Base-by-base conservation (phyloP, 1,140 invertebrate species). In the Trichomalopsis sarcophagae region DNA sequence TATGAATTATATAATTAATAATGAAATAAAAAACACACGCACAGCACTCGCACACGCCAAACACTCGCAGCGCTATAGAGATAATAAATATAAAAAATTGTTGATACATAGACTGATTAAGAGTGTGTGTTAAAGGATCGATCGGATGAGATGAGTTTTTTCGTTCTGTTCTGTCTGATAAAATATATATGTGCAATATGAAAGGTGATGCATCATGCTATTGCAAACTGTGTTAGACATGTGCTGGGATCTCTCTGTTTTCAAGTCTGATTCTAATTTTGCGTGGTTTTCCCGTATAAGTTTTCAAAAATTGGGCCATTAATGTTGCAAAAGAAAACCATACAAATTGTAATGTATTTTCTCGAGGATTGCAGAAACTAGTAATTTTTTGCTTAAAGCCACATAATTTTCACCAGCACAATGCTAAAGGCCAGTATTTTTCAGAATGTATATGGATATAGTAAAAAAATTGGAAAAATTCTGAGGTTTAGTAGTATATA, bases 181-280 rank as follows among this genome's bases (percentile, higher is more conserved):
- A 66, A 82, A 82, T 71, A 50, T 82, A 17, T 47, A 82, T 62
- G 55, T 86, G 81, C 75, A 69, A 86, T 36, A 47, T 79, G 74
- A 83, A 84, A 83, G 79, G 81, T 36, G 33, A 36, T 89, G 88
- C 87, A 89, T 86, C 90, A 90, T 91, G 89, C 88, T 87, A 87
- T 89, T 89, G 89, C 87, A 89, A 90, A 89, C 84, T 81, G 87
- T 83, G 80, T 85, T 85, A 87, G 84, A 82, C 55, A 68, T 84
- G 86, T 86, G 73, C 85, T 86, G 81, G 85, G 4, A 83, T 13
- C 50, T 77, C 5, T 77, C 69, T 73, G 14, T 23, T 27, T 44
- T 33, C n/a, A 78, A 78, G 27, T 33, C 68, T 30, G 14, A 71
- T 69, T 79, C 4, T 55, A 21, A 79, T 79, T 66, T 71, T 79